phyloP scores from a whole-genome alignment of 2,888 invertebrate species.

The Eueremaeus valkanovi region DNA sequence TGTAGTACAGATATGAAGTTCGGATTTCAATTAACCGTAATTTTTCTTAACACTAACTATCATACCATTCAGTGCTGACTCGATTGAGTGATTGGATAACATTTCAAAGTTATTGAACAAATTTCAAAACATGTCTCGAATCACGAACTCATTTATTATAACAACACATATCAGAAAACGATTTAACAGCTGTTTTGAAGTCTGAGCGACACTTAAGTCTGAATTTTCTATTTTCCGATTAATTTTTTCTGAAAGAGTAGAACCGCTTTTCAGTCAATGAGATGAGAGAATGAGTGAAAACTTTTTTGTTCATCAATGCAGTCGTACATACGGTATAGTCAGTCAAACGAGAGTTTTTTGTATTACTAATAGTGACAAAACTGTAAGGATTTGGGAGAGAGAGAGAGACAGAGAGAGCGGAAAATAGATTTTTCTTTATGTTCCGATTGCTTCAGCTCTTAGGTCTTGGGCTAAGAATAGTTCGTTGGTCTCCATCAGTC shows the following conservation, averaged over 20 bases:
- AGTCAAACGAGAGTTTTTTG: neutral
- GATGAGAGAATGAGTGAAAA: neutral
- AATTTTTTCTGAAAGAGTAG: neutral
- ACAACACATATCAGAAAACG: neutral
- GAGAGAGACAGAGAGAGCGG: neutral
- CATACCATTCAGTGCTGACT: neutral
- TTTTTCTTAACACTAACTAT: neutral
- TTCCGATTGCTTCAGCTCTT: neutral
- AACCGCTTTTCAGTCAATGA: slow-evolving; percentile 2
- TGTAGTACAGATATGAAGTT: neutral
- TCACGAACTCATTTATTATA: slow-evolving; percentile 30
- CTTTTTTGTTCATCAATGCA: neutral
- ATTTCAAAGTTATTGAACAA: neutral
- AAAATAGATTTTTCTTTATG: neutral
- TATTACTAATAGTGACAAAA: neutral
- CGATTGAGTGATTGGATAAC: neutral
- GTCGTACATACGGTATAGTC: neutral
- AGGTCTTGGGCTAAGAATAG: neutral
- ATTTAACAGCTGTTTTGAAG: neutral
- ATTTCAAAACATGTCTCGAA: slow-evolving; percentile 12
- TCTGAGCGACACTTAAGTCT: neutral
- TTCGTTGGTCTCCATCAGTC: neutral
- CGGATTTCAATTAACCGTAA: neutral
- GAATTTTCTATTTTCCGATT: neutral
- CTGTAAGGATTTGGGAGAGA: neutral